These are phyloP conservation scores for Magallana angulata DNA, from an alignment of 1,140 invertebrate genomes.

Conservation along the genomic window DNA sequence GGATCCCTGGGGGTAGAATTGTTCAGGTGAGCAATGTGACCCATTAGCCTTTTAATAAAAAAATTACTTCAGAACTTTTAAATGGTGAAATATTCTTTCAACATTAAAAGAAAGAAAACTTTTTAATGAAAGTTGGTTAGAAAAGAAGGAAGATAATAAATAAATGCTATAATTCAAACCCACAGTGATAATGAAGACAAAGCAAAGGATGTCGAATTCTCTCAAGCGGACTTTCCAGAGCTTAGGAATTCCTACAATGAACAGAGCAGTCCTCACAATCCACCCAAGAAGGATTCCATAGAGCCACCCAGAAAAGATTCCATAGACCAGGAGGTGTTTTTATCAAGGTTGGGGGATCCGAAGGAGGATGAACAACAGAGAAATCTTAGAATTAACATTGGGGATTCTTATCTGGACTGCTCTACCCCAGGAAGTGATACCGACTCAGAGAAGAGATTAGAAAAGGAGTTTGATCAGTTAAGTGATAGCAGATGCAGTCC, in stretches of 20 bases:
- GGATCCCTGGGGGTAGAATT: no score
- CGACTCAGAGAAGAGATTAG: constrained; percentile 30
- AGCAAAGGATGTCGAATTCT: constrained; percentile 18
- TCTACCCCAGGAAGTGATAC: constrained; percentile 6
- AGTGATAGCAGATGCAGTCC: constrained; percentile 19
- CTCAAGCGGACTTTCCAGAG: not conserved
- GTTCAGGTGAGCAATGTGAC: no score
- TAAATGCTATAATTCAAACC: no score
- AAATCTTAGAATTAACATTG: constrained; percentile 4
- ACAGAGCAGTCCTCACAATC: not conserved
- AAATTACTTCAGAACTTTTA: no score
- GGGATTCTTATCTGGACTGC: not conserved
- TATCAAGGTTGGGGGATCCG: not conserved
- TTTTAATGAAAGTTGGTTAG: no score
- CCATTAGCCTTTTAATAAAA: no score
- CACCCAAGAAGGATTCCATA: not conserved
- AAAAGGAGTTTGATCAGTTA: constrained; percentile 28
- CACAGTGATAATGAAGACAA: not conserved
- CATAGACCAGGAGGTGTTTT: constrained; percentile 8
- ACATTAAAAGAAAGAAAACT: no score
- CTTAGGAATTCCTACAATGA: not conserved
- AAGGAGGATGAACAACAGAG: constrained; percentile 2
- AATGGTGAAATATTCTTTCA: no score
- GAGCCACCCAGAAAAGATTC: not conserved
- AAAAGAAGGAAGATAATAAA: no score